Evolutionary conservation across 2,113 vertebrate species (phyloP).

Genomic region (Phaethornis superciliosus): DNA sequence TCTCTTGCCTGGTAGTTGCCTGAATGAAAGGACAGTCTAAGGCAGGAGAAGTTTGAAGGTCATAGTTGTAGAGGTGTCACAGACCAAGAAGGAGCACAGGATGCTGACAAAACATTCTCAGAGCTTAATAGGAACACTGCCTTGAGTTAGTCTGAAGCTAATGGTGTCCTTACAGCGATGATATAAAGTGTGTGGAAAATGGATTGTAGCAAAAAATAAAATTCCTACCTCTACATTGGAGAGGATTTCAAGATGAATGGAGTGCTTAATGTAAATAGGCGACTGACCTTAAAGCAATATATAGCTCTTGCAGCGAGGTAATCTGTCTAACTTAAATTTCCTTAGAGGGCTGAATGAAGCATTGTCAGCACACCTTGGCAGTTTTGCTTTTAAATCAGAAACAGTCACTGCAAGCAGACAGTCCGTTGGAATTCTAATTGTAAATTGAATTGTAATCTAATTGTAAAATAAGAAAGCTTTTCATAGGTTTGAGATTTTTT

Average conservation of each 20-base stretch:
- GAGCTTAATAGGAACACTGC: conserved; percentile 22
- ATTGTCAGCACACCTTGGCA: neutral
- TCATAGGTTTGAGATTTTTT: neutral
- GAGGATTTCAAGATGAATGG: conserved; percentile 36
- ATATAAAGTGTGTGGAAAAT: neutral
- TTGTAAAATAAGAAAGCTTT: neutral
- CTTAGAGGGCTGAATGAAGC: neutral
- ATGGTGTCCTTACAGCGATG: neutral
- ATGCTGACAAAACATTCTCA: neutral
- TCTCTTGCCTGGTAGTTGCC: conserved; percentile 13
- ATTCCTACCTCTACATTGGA: neutral
- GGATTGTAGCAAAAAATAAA: neutral
- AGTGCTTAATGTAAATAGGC: conserved; percentile 51
- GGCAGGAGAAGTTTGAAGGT: neutral
- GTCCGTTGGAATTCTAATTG: neutral
- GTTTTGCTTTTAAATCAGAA: conserved; percentile 38
- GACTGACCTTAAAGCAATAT: conserved; percentile 50
- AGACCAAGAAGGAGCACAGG: neutral
- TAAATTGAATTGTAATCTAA: no score
- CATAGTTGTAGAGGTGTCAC: neutral
- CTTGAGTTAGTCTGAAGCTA: conserved; percentile 7
- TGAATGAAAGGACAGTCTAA: conserved; percentile 16
- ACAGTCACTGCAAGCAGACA: neutral
- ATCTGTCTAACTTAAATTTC: conserved; percentile 54
- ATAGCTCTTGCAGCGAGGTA: neutral